Base-by-base conservation (phyloP, 2,888 invertebrate species). In the Caradrina kadenii region DNA sequence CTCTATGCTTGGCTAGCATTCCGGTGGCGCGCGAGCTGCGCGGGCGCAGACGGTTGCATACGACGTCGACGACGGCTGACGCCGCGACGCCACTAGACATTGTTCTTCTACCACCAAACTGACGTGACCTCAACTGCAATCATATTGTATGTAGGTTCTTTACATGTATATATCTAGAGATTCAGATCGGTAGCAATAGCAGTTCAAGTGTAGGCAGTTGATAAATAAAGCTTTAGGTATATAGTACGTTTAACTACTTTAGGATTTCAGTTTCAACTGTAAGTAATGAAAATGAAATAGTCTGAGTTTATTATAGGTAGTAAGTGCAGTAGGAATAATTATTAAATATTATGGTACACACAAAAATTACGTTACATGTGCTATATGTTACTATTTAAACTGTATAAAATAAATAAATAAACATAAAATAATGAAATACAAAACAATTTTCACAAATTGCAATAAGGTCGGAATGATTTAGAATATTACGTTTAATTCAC, bases 41-140 rank as follows among this genome's bases (percentile, higher is more conserved):
- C 78, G 39, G 65, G 49, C 71, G 69, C 64, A 72, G 50, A 67
- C 35, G 58, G 65, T 63, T 74, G 76, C 73, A 74, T 72, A 72
- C 63, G 63, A 64, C 45, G 53, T 42, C 22, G 45, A 65, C 63
- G 22, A 50, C 39, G 35, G 35, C 39, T 48, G 50, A 35, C 69
- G 61, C 71, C 71, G 74, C 80, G 42, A 59, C 72, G 63, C 69
- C 71, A 72, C 80, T 72, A 72, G 79, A 86, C 87, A 86, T 86
- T 82, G 78, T 45, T 5, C 79, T 59, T 76, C 76, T 26, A 75
- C 77, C 73, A 68, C 80, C 81, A 75, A 82, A 83, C 76, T 72
- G 65, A 83, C 82, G 73, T 75, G 76, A 81, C 60, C 54, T 50
- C 52, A 53, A 35, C 26, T 50, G 45, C 42, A 42, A 21, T 31